Conservation (phyloP, 2,888 invertebrate genomes). For the Carcina quercana region DNA sequence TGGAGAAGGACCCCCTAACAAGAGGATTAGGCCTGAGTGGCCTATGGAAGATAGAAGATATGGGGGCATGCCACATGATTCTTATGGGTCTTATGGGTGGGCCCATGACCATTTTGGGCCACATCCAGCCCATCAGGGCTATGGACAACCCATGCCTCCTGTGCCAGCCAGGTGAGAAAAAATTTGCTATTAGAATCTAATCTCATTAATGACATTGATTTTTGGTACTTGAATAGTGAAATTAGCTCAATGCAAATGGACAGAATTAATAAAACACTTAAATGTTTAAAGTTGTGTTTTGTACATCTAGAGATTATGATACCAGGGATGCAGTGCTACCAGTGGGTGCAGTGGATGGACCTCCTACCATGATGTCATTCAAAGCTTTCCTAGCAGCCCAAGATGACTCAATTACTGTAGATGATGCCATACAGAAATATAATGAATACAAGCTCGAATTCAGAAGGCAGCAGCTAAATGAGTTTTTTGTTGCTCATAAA, state of each 20-base stretch:
- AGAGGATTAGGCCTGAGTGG: slow-evolving; percentile 85
- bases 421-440: slow-evolving; percentile 96
- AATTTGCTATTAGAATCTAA: background rate
- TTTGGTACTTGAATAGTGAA: background rate
- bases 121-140: slow-evolving; percentile 76
- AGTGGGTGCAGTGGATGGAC: slow-evolving; percentile 77
- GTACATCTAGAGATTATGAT: slow-evolving; percentile 9
- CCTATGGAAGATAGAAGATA: slow-evolving; percentile 67
- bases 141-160: slow-evolving; percentile 73
- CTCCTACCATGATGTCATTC: slow-evolving; percentile 97
- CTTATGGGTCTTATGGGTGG: slow-evolving; percentile 72
- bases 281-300: slow-evolving; percentile 3
- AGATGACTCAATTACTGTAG: slow-evolving; percentile 98
- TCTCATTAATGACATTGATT: background rate
- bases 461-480: slow-evolving; percentile 95
- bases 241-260: background rate
- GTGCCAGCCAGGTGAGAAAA: slow-evolving; percentile 54
- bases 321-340: slow-evolving; percentile 70
- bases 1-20: slow-evolving; percentile 84
- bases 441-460: slow-evolving; percentile 99
- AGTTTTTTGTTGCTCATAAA: slow-evolving; percentile 99
- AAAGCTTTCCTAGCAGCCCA: slow-evolving; percentile 97
- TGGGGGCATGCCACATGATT: slow-evolving; percentile 68
- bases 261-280: background rate
- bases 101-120: slow-evolving; percentile 70